Conservation (phyloP, 2,797 vertebrate genomes). For the Brachyrhaphis roseni region DNA sequence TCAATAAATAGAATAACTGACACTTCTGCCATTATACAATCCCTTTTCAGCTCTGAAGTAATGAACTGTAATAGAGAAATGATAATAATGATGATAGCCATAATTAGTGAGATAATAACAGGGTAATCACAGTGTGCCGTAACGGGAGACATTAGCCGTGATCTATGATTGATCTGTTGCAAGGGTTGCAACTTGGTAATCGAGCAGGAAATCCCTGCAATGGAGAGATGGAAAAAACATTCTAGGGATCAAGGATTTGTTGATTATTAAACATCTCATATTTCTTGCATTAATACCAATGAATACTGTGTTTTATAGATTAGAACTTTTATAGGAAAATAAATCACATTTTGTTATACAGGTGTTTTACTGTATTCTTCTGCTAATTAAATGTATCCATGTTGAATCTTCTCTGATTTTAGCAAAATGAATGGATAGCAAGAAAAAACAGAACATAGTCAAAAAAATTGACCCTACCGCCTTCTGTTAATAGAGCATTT, state of each 20-base stretch:
- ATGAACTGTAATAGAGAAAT: slow-evolving; percentile 78
- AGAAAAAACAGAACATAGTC: background rate
- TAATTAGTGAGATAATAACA: slow-evolving; percentile 75
- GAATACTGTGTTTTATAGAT: background rate
- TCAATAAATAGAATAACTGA: slow-evolving; percentile 66
- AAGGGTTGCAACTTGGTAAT: slow-evolving; percentile 49
- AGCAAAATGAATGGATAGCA: background rate
- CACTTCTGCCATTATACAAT: slow-evolving; percentile 61
- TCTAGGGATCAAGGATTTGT: slow-evolving; percentile 15
- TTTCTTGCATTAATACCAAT: background rate
- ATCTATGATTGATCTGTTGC: slow-evolving; percentile 73
- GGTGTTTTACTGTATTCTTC: background rate
- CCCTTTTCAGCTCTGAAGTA: slow-evolving; percentile 68
- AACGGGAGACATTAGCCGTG: slow-evolving; percentile 71
- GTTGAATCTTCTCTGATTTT: background rate
- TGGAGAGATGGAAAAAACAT: slow-evolving; percentile 4
- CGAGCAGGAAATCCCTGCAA: slow-evolving; percentile 46
- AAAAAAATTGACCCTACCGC: background rate
- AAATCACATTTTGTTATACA: background rate
- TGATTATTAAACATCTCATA: slow-evolving; percentile 6
- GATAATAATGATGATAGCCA: slow-evolving; percentile 77
- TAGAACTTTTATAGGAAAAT: background rate
- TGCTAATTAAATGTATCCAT: background rate
- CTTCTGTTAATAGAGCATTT: background rate
- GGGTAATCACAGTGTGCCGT: slow-evolving; percentile 62